phyloP scores from a whole-genome alignment of 2,113 vertebrate genomes.

The Tragelaphus scriptus region DNA sequence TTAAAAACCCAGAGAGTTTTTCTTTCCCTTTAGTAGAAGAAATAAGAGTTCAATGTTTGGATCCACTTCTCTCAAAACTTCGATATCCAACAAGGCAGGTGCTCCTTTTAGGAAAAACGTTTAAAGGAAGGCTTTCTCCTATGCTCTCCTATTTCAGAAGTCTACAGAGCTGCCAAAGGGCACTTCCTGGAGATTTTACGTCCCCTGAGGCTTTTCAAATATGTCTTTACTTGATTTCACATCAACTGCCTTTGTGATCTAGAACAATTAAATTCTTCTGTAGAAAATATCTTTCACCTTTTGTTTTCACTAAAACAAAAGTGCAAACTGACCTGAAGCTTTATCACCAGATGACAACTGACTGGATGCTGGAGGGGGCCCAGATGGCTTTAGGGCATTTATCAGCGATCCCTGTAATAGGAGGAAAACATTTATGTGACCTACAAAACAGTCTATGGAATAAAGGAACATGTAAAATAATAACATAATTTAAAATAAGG shows the following conservation, averaged over 20 bases:
- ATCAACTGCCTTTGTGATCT: not conserved
- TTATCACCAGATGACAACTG: slow-evolving; percentile 68
- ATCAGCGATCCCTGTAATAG: slow-evolving; percentile 68
- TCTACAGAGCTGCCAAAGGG: not conserved
- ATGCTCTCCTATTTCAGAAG: not conserved
- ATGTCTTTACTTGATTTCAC: not conserved
- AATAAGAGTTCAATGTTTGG: not conserved
- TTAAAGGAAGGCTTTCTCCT: not conserved
- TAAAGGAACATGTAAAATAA: not conserved
- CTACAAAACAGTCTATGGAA: not conserved
- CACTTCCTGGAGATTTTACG: not conserved
- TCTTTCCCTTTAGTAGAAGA: not conserved
- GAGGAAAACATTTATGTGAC: not conserved
- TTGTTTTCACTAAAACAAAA: not conserved
- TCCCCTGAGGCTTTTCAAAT: not conserved
- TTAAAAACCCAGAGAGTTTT: not conserved
- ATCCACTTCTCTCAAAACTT: not conserved
- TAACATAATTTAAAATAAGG: not conserved
- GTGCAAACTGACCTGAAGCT: slow-evolving; percentile 71
- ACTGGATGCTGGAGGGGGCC: slow-evolving; percentile 40
- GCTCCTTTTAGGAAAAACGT: not conserved
- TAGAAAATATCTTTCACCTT: not conserved
- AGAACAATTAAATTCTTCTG: not conserved
- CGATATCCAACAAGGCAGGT: not conserved
- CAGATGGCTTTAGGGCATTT: slow-evolving; percentile 66